These are phyloP conservation scores for Pantherophis alleghaniensis DNA, from an alignment of 2,797 vertebrate species.

Conservation along the genomic window DNA sequence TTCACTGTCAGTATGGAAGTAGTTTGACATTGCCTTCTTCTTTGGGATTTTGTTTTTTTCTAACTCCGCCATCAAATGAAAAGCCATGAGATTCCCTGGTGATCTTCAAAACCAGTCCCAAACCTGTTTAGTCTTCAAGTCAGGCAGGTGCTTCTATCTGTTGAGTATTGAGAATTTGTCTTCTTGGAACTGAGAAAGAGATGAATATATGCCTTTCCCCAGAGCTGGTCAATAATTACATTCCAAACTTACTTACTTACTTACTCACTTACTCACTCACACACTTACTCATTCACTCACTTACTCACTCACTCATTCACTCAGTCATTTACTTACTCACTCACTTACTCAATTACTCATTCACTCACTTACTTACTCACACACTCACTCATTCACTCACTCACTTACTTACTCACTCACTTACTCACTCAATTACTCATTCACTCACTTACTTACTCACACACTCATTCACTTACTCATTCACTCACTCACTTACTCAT, in stretches of 20 bases:
- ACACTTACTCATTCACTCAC: not conserved
- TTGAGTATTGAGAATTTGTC: not conserved
- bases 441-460: no score
- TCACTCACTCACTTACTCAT: no score
- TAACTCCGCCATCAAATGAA: not conserved
- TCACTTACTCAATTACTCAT: no score
- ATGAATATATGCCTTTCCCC: conserved; percentile 52
- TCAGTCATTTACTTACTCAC: not conserved
- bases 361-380: no score
- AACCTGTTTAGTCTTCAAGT: not conserved
- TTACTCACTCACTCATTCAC: not conserved
- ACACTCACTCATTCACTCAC: no score
- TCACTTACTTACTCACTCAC: no score
- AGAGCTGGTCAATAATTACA: conserved; percentile 49
- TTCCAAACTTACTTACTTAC: conserved; percentile 34
- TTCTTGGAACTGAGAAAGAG: not conserved
- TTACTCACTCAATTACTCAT: no score
- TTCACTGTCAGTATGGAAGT: not conserved
- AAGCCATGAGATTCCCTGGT: not conserved
- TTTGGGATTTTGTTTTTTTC: not conserved
- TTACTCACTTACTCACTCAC: not conserved
- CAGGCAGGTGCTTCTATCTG: not conserved
- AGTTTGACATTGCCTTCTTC: not conserved
- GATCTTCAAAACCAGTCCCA: not conserved
- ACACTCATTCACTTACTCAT: no score